Evolutionary conservation across 92 coral and sea anemone species (phyloP), one percentile per base, ranked within the genome.

Genomic region (Palythoa grandiflora): DNA sequence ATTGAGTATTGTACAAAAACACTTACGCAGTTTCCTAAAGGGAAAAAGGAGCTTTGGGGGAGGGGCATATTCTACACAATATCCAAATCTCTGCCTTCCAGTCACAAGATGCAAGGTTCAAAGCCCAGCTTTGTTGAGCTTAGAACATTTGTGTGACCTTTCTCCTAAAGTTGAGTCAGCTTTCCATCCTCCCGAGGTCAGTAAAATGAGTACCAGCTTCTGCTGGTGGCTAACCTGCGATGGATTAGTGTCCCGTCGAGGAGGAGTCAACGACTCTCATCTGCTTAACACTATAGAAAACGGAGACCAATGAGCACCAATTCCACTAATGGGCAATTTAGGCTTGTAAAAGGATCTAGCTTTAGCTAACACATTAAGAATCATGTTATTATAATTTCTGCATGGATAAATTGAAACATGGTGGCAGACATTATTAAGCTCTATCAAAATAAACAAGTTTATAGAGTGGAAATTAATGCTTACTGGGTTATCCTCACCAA

Each of bases 401-500:
- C n/a, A n/a, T 10, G 61, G 61, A 55, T 55, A 11, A 55, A 9
- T 2, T 10, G 61, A 55, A 55, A 55, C 61, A 6, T 65, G 36
- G 36, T 17, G 36, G 16, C n/a, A 57, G 65, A 17, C 65, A n/a
- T n/a, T n/a, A n/a, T 57, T 4, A 13, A 57, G n/a, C 4, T 57
- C 9, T 17, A 17, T 1, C 17, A 9, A 17, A 57, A 38, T 10
- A 6, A 7, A 21, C 20, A 52, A 17, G 7, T 6, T 70, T 35
- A 61, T 15, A 61, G 20, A 10, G 10, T 63, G 70, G n/a, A n/a
- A n/a, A n/a, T n/a, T 2, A n/a, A n/a, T 6, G 72, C 91, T 84
- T 83, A 96, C 99, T 17, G 97, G 97, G 68, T 97, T 98, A 53
- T 97, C 97, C 57, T 92, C 93, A 2, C 99, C 98, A 89, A 93